Percentiles rank a stretch among this genome's conserved stretches.
Evolutionary conservation across 2,888 invertebrate species (phyloP).

Genomic region (Torymus tubicola): DNA sequence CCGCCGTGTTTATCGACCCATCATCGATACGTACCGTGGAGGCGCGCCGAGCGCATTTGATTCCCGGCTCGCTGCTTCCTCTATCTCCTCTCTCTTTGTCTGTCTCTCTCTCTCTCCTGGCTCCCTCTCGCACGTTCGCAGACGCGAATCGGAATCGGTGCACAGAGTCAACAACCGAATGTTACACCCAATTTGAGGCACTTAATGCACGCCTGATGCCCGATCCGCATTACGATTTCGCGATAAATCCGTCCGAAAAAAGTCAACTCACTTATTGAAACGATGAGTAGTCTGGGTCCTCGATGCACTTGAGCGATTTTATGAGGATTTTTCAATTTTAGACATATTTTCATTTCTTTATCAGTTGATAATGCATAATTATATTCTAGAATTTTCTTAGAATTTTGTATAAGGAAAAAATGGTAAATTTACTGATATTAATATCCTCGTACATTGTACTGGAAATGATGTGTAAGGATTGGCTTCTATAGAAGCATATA

Average conservation of each 20-base stretch:
- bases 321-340: conserved; percentile 25
- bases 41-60: conserved; percentile 14
- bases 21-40: conserved; percentile 69
- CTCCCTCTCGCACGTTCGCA: conserved; percentile 7
- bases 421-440: no score
- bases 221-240: conserved; percentile 70
- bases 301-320: conserved; percentile 27
- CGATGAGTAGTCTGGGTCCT: not conserved
- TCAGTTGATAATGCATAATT: no score
- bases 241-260: conserved; percentile 52
- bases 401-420: no score
- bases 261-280: conserved; percentile 37
- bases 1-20: conserved; percentile 74
- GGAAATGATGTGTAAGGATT: conserved; percentile 17
- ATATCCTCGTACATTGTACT: no score
- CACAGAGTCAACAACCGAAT: conserved; percentile 72
- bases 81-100: conserved; percentile 26
- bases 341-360: no score
- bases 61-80: not conserved
- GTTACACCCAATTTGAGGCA: conserved; percentile 75
- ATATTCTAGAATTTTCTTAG: no score
- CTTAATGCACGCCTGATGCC: conserved; percentile 65
- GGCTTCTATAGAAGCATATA: not conserved
- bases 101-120: conserved; percentile 1
- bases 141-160: conserved; percentile 35